Conservation (phyloP, 2,888 invertebrate species). For the Torymus aiolomorphi region DNA sequence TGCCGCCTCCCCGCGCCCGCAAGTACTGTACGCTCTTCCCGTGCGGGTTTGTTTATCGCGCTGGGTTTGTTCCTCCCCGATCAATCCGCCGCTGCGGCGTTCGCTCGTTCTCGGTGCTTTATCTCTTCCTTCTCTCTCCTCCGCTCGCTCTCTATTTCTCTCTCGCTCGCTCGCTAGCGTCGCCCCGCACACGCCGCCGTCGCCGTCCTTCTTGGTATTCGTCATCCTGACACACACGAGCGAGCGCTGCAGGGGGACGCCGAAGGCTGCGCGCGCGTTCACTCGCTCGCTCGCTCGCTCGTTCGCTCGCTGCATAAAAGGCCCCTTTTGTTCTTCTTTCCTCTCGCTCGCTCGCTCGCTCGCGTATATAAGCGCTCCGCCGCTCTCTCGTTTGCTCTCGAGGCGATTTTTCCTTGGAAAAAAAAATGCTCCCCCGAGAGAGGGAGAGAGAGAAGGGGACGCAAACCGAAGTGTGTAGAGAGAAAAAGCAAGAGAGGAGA, state of each 20-base stretch:
- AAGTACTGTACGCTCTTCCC: slow-evolving; percentile 7
- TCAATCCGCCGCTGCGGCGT: slow-evolving; percentile 25
- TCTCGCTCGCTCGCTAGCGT: slow-evolving; percentile 12
- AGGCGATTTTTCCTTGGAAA: slow-evolving; percentile 49
- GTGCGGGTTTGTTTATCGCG: slow-evolving; percentile 49
- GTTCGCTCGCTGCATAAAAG: slow-evolving; percentile 34
- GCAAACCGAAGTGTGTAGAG: neutral
- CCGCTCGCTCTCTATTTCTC: slow-evolving; percentile 12
- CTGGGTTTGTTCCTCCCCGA: slow-evolving; percentile 38
- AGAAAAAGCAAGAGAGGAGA: neutral
- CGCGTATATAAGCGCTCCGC: too few relatives aligned
- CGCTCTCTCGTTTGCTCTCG: too few relatives aligned
- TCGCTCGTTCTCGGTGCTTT: slow-evolving; percentile 42
- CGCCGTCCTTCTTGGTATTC: slow-evolving; percentile 46
- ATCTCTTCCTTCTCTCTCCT: slow-evolving; percentile 45
- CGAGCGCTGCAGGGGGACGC: too few relatives aligned
- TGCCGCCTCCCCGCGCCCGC: slow-evolving; percentile 3
- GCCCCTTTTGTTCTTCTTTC: slow-evolving; percentile 50
- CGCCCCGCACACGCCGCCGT: too few relatives aligned
- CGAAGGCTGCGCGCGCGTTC: too few relatives aligned
- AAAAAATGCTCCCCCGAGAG: slow-evolving; percentile 15
- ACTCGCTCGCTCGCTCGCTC: neutral
- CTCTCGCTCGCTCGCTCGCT: neutral
- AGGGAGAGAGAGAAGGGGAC: neutral
- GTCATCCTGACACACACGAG: slow-evolving; percentile 46